Conservation (phyloP, 2,888 invertebrate genomes). For the Spicauda simplicius region DNA sequence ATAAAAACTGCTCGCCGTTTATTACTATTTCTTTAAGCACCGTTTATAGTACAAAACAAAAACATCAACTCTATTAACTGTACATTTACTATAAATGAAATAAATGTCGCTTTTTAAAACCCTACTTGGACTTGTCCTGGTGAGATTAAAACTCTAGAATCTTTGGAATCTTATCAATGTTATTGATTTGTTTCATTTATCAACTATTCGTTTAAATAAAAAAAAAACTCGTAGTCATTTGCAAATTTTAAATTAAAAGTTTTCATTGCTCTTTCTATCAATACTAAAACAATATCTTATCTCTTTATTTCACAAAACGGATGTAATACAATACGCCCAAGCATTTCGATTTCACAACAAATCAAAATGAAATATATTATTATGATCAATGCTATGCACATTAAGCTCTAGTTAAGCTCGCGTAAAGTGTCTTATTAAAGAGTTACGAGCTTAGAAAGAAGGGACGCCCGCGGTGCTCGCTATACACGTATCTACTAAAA, state of each 20-base stretch:
- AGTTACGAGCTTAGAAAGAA: constrained; percentile 75
- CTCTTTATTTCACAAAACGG: constrained; percentile 50
- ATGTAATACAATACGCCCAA: constrained; percentile 54
- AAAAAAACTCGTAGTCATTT: no score
- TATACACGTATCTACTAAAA: constrained; percentile 56
- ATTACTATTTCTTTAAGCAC: constrained; percentile 62
- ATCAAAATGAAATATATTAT: constrained; percentile 71
- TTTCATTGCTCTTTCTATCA: no score
- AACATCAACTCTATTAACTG: constrained; percentile 57
- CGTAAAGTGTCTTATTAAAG: constrained; percentile 78
- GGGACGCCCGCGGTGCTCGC: constrained; percentile 74
- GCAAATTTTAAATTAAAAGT: background rate
- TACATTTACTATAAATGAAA: constrained; percentile 57
- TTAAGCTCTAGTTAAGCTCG: constrained; percentile 73
- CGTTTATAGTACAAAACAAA: constrained; percentile 33
- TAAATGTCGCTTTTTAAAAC: constrained; percentile 49
- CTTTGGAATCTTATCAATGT: background rate
- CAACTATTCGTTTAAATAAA: no score
- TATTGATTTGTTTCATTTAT: background rate
- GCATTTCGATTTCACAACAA: constrained; percentile 72
- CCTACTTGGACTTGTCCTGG: background rate
- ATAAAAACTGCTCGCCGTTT: constrained; percentile 57
- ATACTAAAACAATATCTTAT: background rate
- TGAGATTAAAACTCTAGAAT: background rate
- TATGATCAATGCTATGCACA: constrained; percentile 66